Base-by-base conservation (phyloP, 2,113 vertebrate species). In the Prinia subflava region DNA sequence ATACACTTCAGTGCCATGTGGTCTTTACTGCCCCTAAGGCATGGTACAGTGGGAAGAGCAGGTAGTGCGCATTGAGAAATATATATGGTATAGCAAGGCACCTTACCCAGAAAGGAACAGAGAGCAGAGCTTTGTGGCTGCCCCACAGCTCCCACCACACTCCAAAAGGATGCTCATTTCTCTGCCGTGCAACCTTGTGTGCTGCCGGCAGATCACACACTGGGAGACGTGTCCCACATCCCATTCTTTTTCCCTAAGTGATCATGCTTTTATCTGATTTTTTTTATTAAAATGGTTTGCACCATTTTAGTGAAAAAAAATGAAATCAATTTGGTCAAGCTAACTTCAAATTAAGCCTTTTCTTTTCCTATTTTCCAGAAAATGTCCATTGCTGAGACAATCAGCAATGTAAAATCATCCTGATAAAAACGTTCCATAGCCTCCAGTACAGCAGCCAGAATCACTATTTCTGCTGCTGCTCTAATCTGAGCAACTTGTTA, bases 61-160 rank as follows among this genome's bases (percentile, higher is more conserved):
- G 3, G 33, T 4, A 64, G 56, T 9, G 6, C 50, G 10, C 35
- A 24, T 1, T 50, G 39, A 78, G 15, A 71, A 75, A 84, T 50
- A 46, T 1, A 27, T 0, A 0, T 31, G 15, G 15, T 15, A 23
- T 1, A 55, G 55, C 1, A 8, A 74, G 47, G 31, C 15, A 47
- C 31, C 15, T 57, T 46, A 49, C 6, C 13, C 60, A 70, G 42
- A 70, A 74, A 59, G 33, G 20, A 87, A 16, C 3, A 82, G 60
- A 46, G 23, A 55, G 27, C 46, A 67, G 47, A 68, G 22, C 19
- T 67, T 67, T 0, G 0, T 13, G 35, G 27, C 19, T 76, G 49
- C 56, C 49, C 79, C 39, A 35, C 25, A 80, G 37, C n/a, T 83
- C 24, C 8, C 52, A 49, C 4, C 0, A 1, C 19, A 15, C 28